Percentiles rank a stretch among this genome's conserved stretches.
phyloP scores from a whole-genome alignment of 2,888 invertebrate species.

The Cyrtodaria siliqua region DNA sequence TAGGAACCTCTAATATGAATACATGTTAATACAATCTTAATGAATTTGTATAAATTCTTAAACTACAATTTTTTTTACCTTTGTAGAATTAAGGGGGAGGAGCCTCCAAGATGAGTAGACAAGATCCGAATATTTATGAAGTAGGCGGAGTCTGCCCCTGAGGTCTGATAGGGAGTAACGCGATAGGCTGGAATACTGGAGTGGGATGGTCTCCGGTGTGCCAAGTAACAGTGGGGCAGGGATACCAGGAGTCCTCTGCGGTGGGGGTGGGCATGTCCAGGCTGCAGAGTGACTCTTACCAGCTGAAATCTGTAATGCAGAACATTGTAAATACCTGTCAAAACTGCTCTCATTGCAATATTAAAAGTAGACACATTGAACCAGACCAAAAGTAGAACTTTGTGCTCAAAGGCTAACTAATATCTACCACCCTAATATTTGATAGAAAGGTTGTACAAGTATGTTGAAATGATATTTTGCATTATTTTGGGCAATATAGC shows the following conservation, averaged over 20 bases:
- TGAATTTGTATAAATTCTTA: too few species aligned
- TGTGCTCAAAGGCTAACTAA: too few species aligned
- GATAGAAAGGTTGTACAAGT: too few species aligned
- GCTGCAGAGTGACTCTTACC: conserved; percentile 89
- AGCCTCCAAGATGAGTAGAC: conserved; percentile 88
- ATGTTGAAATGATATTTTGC: too few species aligned
- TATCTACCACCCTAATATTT: too few species aligned
- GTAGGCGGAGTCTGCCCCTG: conserved; percentile 88
- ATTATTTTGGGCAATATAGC: too few species aligned
- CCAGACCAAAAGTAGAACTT: too few species aligned
- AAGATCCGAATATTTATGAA: conserved; percentile 89
- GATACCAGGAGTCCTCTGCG: conserved; percentile 87
- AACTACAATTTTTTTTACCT: conserved; percentile 48
- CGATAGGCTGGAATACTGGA: conserved; percentile 88
- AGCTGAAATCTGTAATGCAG: conserved; percentile 88
- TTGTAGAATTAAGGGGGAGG: conserved; percentile 75
- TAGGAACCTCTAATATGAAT: too few species aligned
- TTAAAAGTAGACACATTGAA: too few species aligned
- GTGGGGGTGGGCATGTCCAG: conserved; percentile 88
- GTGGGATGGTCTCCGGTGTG: conserved; percentile 87
- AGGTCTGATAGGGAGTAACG: conserved; percentile 87
- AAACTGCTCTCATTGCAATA: too few species aligned
- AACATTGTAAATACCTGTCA: too few species aligned
- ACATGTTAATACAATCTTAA: too few species aligned
- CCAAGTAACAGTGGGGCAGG: conserved; percentile 87